These are phyloP conservation scores for Regulus satrapa DNA, from an alignment of 2,113 vertebrate genomes.

Conservation along the genomic window DNA sequence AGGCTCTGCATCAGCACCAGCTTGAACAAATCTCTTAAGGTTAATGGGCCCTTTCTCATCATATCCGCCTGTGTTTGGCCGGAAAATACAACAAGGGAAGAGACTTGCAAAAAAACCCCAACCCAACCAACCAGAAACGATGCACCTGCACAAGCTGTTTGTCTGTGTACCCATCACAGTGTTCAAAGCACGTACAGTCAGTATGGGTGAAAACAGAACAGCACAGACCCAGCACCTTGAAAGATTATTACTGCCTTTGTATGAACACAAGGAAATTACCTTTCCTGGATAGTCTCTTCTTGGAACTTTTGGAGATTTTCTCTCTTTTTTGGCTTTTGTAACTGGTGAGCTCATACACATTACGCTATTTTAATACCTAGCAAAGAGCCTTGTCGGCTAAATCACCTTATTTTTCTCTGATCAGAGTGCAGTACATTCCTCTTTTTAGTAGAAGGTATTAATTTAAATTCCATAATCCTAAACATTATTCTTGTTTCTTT, in stretches of 20 bases:
- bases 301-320: background rate
- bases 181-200: background rate
- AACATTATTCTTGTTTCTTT: constrained; percentile 51
- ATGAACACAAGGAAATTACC: background rate
- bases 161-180: background rate
- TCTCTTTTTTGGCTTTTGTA: constrained; percentile 11
- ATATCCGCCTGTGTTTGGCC: background rate
- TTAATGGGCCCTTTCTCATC: background rate
- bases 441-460: constrained; percentile 59
- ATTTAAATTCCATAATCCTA: constrained; percentile 68
- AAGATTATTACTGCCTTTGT: background rate
- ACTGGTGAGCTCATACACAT: constrained; percentile 24
- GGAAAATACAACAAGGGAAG: background rate
- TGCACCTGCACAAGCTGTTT: background rate
- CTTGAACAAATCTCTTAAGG: background rate
- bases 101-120: background rate
- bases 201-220: background rate
- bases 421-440: constrained; percentile 28
- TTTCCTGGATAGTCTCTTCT: background rate
- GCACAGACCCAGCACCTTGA: background rate
- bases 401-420: constrained; percentile 58
- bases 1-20: background rate
- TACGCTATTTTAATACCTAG: constrained; percentile 55
- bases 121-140: background rate
- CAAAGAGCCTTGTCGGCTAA: constrained; percentile 54